A percentile compares a stretch with the other conserved stretches of the same genome.
These are phyloP conservation scores for honey bee (Apis mellifera) DNA, from an alignment of 1,140 invertebrate genomes.

Conservation along the genomic window Amel_HAv3.1 CM009944.2:5310001-5310500, in stretches of 20 bases:
- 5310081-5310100: no score
- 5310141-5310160: no score
- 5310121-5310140: no score
- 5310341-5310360: slow-evolving; percentile 79
- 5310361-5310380: slow-evolving; percentile 59
- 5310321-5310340: slow-evolving; percentile 79
- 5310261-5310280: slow-evolving; percentile 42
- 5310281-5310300: slow-evolving; percentile 65
- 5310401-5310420: slow-evolving; percentile 68
- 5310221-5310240: not conserved
- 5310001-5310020: no score
- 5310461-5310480: slow-evolving; percentile 3
- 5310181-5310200: not conserved
- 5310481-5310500: no score
- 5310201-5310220: not conserved
- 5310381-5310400: slow-evolving; percentile 58
- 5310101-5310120: no score
- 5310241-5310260: slow-evolving; percentile 2
- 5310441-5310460: slow-evolving; percentile 58
- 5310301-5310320: slow-evolving; percentile 74
- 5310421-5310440: slow-evolving; percentile 76
- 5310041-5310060: no score
- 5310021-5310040: no score
- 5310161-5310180: not conserved
- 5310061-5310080: no score